phyloP scores from a whole-genome alignment of 2,888 invertebrate species.

The Drosophila kuntzei region DNA sequence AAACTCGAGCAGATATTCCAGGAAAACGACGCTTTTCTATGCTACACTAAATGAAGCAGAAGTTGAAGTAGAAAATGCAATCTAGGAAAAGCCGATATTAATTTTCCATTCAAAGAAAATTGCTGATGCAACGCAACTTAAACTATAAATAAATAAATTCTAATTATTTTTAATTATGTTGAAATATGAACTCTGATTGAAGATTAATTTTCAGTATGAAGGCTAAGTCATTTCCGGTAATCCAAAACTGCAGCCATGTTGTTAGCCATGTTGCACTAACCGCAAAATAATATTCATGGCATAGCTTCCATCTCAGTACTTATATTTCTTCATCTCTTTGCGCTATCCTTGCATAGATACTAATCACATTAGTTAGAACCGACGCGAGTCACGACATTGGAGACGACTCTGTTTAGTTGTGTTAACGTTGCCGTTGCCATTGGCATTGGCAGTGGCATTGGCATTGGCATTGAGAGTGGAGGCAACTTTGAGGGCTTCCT shows the following conservation, averaged over 20 bases:
- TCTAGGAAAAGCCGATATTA: background rate
- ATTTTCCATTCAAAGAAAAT: background rate
- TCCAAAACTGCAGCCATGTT: background rate
- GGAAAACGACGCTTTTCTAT: background rate
- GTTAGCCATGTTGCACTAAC: background rate
- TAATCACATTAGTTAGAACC: conserved; percentile 40
- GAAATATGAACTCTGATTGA: background rate
- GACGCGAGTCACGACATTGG: conserved; percentile 23
- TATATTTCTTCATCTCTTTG: too few species aligned
- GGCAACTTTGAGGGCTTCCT: conserved; percentile 5
- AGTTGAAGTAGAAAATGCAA: background rate
- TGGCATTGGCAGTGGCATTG: background rate
- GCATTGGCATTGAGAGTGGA: background rate
- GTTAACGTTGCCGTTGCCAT: background rate
- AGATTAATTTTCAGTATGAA: background rate
- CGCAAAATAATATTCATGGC: background rate
- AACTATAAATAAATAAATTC: background rate
- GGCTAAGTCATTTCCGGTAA: conserved; percentile 11
- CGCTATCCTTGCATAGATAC: conserved; percentile 2
- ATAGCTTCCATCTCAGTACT: too few species aligned
- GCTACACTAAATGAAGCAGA: background rate
- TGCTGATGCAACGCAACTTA: background rate
- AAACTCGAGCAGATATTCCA: background rate
- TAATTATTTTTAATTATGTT: conserved; percentile 10
- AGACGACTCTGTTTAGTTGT: conserved; percentile 1